Conservation (phyloP, 2,888 invertebrate species). For the Chromoteleia sp. region DNA sequence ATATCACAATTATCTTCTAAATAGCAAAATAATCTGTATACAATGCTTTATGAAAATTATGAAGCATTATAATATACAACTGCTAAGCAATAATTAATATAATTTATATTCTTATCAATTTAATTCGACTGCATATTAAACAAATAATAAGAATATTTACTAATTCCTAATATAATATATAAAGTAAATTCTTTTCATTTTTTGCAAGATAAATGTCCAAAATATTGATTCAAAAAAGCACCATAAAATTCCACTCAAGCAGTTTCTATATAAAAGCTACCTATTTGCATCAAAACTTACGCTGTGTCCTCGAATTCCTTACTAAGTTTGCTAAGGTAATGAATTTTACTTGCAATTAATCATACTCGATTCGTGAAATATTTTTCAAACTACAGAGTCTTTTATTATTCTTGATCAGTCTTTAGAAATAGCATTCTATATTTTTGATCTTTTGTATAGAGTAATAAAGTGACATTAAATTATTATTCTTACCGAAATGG, state of each 20-base stretch:
- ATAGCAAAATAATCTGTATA: too few relatives aligned
- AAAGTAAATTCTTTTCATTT: too few relatives aligned
- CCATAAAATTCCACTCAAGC: slow-evolving; percentile 35
- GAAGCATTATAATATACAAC: too few relatives aligned
- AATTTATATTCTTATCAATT: too few relatives aligned
- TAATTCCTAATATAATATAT: not conserved
- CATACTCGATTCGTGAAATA: slow-evolving; percentile 27
- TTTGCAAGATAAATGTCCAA: slow-evolving; percentile 25
- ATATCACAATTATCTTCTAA: too few relatives aligned
- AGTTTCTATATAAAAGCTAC: slow-evolving; percentile 27
- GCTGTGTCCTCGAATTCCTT: slow-evolving; percentile 80
- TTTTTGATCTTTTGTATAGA: too few relatives aligned
- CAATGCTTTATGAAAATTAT: too few relatives aligned
- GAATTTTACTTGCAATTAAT: slow-evolving; percentile 59
- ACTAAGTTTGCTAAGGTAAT: slow-evolving; percentile 80
- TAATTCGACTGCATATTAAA: too few relatives aligned
- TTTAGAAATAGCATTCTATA: too few relatives aligned
- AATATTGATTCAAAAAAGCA: slow-evolving; percentile 22
- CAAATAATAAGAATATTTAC: not conserved
- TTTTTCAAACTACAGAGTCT: not conserved
- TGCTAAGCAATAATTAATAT: too few relatives aligned
- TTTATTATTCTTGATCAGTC: not conserved
- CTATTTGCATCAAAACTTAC: slow-evolving; percentile 76
- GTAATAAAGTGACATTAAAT: not conserved
- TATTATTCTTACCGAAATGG: slow-evolving; percentile 91